Conservation (phyloP, 1,140 invertebrate genomes). For the Musca domestica region DNA sequence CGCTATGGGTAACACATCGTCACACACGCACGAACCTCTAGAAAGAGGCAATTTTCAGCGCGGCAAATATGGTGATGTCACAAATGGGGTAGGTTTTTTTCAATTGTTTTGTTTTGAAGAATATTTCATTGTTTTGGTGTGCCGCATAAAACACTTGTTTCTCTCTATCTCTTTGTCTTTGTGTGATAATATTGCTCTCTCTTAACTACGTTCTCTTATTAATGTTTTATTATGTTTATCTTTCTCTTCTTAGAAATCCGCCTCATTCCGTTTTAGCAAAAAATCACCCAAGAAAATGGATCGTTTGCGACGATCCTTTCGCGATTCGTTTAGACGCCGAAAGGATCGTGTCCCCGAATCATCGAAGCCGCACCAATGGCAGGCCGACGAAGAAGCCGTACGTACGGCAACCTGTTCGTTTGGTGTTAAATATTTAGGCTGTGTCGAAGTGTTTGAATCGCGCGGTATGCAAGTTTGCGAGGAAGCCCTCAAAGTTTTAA, state of each 20-base stretch:
- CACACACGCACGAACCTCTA: conserved; percentile 54
- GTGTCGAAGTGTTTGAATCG: conserved; percentile 98
- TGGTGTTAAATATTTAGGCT: conserved; percentile 97
- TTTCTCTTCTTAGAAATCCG: conserved; percentile 54
- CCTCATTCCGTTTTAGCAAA: conserved; percentile 60
- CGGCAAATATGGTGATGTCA: conserved; percentile 54
- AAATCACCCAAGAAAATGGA: conserved; percentile 83
- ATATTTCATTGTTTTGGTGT: too few relatives aligned
- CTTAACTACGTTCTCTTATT: background rate
- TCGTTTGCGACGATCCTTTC: conserved; percentile 83
- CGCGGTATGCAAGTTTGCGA: conserved; percentile 99
- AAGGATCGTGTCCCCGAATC: conserved; percentile 83
- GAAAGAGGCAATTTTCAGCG: conserved; percentile 51
- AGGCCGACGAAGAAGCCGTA: conserved; percentile 95
- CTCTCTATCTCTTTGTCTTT: conserved; percentile 9
- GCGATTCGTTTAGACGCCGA: conserved; percentile 85
- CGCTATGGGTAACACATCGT: conserved; percentile 53
- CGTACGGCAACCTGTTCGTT: conserved; percentile 94
- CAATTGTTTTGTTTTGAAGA: background rate
- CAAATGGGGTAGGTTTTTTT: conserved; percentile 53
- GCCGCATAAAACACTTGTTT: conserved; percentile 14
- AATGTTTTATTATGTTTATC: background rate
- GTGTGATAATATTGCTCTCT: background rate
- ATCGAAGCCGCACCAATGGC: conserved; percentile 96
- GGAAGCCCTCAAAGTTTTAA: conserved; percentile 91